Conservation (phyloP, 2,888 invertebrate genomes). For the Leptodirus hochenwartii region DNA sequence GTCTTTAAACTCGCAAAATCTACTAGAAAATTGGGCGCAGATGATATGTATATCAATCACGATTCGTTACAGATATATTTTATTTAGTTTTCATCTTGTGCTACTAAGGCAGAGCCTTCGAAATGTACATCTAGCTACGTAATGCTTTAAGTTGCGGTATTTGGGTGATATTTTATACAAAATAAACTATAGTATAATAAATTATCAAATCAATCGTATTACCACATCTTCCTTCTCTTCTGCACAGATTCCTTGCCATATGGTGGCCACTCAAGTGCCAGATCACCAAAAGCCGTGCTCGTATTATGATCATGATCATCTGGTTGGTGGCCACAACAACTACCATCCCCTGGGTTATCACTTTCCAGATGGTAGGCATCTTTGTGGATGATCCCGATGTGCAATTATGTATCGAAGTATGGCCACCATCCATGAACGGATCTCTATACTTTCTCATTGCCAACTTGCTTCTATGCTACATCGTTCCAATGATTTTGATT, state of each 20-base stretch:
- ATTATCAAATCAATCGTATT: too few species aligned
- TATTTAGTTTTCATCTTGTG: too few species aligned
- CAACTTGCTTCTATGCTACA: constrained; percentile 78
- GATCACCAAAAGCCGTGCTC: constrained; percentile 74
- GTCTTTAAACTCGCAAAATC: too few species aligned
- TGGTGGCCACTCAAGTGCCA: constrained; percentile 88
- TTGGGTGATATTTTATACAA: too few species aligned
- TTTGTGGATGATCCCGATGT: constrained; percentile 59
- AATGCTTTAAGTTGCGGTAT: too few species aligned
- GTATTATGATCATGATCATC: constrained; percentile 74
- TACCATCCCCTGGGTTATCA: constrained; percentile 81
- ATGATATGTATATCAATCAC: too few species aligned
- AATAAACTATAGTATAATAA: too few species aligned
- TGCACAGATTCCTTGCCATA: constrained; percentile 80
- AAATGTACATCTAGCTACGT: too few species aligned
- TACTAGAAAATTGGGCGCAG: too few species aligned
- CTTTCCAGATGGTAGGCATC: constrained; percentile 63
- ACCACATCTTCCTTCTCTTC: too few species aligned
- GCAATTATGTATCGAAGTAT: constrained; percentile 61
- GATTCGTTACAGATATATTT: too few species aligned
- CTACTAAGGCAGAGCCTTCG: too few species aligned
- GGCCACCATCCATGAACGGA: constrained; percentile 70
- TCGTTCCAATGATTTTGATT: constrained; percentile 78
- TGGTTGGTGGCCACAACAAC: constrained; percentile 75
- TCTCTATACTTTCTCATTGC: constrained; percentile 76